Conservation (phyloP, 2,888 invertebrate species). For the Rosalia funebris region DNA sequence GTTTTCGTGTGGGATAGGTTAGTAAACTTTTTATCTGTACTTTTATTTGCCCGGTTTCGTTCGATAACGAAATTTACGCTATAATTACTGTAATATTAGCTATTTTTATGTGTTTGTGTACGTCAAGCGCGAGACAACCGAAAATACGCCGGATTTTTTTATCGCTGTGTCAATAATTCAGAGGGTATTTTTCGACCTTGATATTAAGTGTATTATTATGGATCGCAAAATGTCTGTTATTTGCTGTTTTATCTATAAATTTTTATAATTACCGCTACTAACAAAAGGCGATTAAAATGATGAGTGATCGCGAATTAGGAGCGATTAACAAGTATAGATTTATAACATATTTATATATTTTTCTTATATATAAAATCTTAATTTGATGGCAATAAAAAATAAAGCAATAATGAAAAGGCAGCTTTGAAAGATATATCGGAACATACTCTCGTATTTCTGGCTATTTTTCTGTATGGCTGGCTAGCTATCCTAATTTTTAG, state of each 20-base stretch:
- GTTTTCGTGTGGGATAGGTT: constrained; percentile 50
- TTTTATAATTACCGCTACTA: neutral
- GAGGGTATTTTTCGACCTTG: constrained; percentile 23
- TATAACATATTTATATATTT: too few species aligned
- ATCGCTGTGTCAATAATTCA: constrained; percentile 18
- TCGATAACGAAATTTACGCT: constrained; percentile 5
- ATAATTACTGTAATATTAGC: constrained; percentile 7
- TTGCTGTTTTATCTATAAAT: neutral
- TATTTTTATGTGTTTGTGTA: constrained; percentile 14
- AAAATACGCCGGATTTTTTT: constrained; percentile 16
- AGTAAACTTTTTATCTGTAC: constrained; percentile 44
- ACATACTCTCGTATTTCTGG: too few species aligned
- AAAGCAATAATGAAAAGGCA: too few species aligned
- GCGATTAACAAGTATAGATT: too few species aligned
- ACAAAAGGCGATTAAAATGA: neutral
- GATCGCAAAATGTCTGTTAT: constrained; percentile 12
- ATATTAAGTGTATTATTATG: neutral
- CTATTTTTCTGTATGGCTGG: too few species aligned
- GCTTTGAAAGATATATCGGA: too few species aligned
- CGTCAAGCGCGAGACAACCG: constrained; percentile 19
- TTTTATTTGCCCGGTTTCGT: constrained; percentile 34
- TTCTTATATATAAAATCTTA: too few species aligned
- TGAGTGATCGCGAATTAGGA: too few species aligned
- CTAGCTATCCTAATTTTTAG: too few species aligned
- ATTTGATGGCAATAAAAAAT: too few species aligned